Conservation (phyloP, 2,113 vertebrate species). For the Heloderma charlesbogerti region DNA sequence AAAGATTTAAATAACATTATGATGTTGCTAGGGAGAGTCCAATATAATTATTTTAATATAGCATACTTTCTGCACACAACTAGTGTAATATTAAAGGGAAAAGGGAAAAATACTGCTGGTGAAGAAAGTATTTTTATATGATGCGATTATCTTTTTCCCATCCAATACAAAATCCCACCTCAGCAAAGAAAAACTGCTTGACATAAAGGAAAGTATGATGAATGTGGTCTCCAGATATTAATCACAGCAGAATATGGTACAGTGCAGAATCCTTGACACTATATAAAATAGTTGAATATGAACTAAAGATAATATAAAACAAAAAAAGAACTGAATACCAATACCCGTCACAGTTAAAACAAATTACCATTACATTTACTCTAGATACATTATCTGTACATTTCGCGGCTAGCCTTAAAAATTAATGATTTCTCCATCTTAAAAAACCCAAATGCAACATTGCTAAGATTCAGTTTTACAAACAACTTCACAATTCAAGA, state of each 20-base stretch:
- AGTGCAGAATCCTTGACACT: conserved; percentile 42
- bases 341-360: conserved; percentile 19
- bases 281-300: conserved; percentile 45
- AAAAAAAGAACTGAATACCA: conserved; percentile 26
- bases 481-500: not conserved
- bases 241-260: conserved; percentile 45
- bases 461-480: not conserved
- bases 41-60: not conserved
- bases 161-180: conserved; percentile 46
- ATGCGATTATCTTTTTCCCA: conserved; percentile 38
- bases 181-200: conserved; percentile 40
- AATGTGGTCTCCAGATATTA: conserved; percentile 57
- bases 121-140: conserved; percentile 27
- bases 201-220: conserved; percentile 60
- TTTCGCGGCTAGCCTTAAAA: not conserved
- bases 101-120: conserved; percentile 32
- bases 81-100: conserved; percentile 38
- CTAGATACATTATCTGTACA: not conserved
- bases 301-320: conserved; percentile 44
- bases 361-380: conserved; percentile 14
- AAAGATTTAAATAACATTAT: not conserved
- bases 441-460: not conserved
- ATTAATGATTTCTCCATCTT: not conserved
- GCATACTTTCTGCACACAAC: conserved; percentile 1
- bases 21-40: not conserved